Evolutionary conservation across 2,113 vertebrate species (phyloP).

Genomic region (Mionectes macconnelli): DNA sequence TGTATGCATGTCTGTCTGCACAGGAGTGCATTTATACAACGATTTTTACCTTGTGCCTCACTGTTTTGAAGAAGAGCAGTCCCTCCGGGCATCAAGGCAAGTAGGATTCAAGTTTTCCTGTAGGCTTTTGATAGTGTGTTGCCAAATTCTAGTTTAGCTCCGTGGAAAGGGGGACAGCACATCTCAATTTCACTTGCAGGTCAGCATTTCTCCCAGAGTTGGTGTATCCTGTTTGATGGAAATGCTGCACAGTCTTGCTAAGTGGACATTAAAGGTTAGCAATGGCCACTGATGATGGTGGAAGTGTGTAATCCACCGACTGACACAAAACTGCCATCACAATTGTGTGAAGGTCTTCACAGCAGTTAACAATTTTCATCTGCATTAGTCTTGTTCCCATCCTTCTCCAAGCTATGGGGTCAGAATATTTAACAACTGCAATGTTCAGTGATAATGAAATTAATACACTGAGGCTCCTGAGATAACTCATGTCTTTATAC

Average conservation of each 20-base stretch:
- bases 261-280: not conserved
- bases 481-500: not conserved
- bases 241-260: not conserved
- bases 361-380: not conserved
- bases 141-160: not conserved
- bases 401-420: not conserved
- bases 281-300: not conserved
- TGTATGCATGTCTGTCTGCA: not conserved
- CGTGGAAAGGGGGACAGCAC: not conserved
- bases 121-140: not conserved
- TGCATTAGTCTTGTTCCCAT: not conserved
- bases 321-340: not conserved
- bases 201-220: not conserved
- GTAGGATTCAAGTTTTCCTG: not conserved
- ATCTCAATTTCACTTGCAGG: not conserved
- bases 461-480: not conserved
- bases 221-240: not conserved
- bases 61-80: not conserved
- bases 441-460: not conserved
- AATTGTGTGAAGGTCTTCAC: not conserved
- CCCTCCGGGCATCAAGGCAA: not conserved
- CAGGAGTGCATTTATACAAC: not conserved
- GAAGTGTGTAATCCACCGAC: not conserved
- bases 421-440: not conserved
- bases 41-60: not conserved